Percentiles rank a stretch among this genome's conserved stretches.
Conservation (phyloP, 64 coral and sea anemone genomes). For the Montipora capricornis region DNA sequence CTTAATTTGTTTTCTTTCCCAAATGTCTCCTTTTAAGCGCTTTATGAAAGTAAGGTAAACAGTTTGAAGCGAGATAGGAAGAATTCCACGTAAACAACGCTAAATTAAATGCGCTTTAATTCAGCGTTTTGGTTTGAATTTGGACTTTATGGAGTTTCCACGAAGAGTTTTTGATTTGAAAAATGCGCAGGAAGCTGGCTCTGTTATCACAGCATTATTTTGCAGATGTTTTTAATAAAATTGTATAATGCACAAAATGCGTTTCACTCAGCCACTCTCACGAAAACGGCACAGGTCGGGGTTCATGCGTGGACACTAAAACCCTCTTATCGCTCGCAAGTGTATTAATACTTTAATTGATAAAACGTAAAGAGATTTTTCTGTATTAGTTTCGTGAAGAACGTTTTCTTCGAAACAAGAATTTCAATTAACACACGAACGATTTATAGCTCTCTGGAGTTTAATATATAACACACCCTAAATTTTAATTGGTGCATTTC, state of each 20-base stretch:
- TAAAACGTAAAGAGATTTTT: neutral
- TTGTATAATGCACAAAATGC: too few relatives aligned
- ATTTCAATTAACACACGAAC: neutral
- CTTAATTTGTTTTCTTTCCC: neutral
- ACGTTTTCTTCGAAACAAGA: neutral
- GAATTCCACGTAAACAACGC: neutral
- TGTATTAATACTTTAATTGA: neutral
- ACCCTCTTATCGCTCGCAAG: neutral
- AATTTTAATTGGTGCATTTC: neutral
- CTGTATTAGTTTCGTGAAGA: neutral
- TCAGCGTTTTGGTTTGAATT: neutral
- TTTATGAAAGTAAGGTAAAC: neutral
- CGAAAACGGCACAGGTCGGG: too few relatives aligned
- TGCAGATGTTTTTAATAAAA: neutral
- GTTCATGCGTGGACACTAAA: too few relatives aligned
- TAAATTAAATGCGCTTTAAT: neutral
- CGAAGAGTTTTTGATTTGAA: neutral
- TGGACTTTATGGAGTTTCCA: neutral
- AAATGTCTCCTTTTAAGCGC: conserved; percentile 9
- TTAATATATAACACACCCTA: neutral
- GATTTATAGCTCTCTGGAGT: too few relatives aligned
- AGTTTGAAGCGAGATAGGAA: neutral
- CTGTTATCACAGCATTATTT: neutral
- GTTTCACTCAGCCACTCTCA: too few relatives aligned
- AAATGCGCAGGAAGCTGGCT: neutral